A percentile compares a stretch with the other conserved stretches of the same genome.
These are phyloP conservation scores for Proteles cristata DNA, from an alignment of 2,113 vertebrate genomes.

Conservation along the genomic window DNA sequence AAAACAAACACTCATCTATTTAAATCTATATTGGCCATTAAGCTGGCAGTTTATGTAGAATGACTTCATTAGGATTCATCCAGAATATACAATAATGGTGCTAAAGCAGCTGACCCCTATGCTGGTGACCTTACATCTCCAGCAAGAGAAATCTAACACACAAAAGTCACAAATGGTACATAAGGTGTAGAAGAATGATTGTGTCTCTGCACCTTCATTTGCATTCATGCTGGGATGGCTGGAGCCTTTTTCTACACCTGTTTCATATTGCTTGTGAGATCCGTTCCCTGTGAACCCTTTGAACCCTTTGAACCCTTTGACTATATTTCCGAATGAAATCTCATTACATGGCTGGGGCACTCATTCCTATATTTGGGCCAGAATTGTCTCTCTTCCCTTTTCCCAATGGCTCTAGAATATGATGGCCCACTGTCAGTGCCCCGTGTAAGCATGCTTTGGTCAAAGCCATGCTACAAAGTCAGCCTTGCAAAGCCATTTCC, in stretches of 20 bases:
- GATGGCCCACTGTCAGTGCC: no score
- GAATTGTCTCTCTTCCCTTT: neutral
- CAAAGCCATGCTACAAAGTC: no score
- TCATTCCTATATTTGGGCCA: neutral
- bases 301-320: neutral
- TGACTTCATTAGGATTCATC: neutral
- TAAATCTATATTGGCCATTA: neutral
- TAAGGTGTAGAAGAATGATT: neutral
- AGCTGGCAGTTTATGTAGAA: neutral
- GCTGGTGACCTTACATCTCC: neutral
- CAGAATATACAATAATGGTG: neutral
- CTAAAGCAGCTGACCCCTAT: neutral
- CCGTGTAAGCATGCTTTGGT: neutral
- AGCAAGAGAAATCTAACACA: neutral
- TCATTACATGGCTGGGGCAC: neutral
- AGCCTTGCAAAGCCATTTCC: neutral
- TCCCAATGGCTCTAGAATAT: neutral
- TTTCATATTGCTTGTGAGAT: neutral
- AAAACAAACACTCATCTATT: neutral
- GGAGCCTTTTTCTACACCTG: neutral
- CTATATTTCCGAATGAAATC: neutral
- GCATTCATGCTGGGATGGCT: rapidly evolving
- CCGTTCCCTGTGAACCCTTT: neutral
- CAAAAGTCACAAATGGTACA: neutral
- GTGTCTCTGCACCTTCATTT: neutral